Conservation (phyloP, 2,113 vertebrate species). For the Poeciliopsis retropinna region DNA sequence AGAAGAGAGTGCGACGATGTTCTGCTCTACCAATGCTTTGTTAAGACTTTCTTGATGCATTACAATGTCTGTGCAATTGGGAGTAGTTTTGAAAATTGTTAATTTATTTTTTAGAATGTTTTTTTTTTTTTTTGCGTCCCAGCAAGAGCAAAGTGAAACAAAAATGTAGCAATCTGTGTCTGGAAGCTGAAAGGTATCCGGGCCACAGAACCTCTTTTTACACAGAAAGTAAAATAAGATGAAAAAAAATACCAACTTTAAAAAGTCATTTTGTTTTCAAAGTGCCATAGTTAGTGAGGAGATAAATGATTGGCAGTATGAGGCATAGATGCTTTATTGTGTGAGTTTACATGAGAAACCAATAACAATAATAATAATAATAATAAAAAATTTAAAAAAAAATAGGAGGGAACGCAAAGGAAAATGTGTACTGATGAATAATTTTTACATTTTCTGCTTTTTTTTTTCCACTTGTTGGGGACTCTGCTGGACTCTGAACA, state of each 20-base stretch:
- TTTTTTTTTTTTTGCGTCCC: conserved; percentile 51
- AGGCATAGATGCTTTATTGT: conserved; percentile 73
- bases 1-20: conserved; percentile 37
- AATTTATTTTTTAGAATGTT: conserved; percentile 80
- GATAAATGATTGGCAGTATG: conserved; percentile 63
- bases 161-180: conserved; percentile 79
- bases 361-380: conserved; percentile 48
- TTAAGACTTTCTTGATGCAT: conserved; percentile 72
- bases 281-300: conserved; percentile 82
- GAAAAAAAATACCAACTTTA: conserved; percentile 18
- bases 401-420: conserved; percentile 57
- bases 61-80: conserved; percentile 67
- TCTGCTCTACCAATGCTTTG: conserved; percentile 68
- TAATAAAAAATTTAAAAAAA: conserved; percentile 37
- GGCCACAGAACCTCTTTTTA: conserved; percentile 68
- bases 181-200: conserved; percentile 65
- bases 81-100: conserved; percentile 66
- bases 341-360: conserved; percentile 74
- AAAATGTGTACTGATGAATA: conserved; percentile 66
- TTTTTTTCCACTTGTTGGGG: conserved; percentile 55
- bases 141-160: conserved; percentile 69
- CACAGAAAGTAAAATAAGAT: conserved; percentile 65
- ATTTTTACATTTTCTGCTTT: conserved; percentile 67
- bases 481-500: conserved; percentile 73
- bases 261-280: conserved; percentile 66